Evolutionary conservation across 2,888 invertebrate species (phyloP).

Genomic region (Eueremaeus valkanovi): DNA sequence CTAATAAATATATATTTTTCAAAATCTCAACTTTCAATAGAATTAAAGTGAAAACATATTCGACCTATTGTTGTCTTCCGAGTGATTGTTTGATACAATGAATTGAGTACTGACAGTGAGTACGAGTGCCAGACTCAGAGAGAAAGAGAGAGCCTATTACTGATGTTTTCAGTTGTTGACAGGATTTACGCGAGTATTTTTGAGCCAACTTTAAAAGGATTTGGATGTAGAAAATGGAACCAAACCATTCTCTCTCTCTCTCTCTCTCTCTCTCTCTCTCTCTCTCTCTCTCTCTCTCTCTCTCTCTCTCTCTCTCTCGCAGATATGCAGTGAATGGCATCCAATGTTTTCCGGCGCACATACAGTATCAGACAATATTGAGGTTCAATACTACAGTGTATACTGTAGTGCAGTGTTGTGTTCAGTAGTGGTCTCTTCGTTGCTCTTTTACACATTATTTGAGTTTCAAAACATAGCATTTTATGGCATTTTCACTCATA

Average conservation of each 20-base stretch:
- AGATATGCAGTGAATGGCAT: constrained; percentile 14
- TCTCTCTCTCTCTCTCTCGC: background rate
- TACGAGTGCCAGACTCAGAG: too few relatives aligned
- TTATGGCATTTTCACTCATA: background rate
- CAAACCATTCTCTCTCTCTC: background rate
- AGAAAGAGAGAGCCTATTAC: constrained; percentile 33
- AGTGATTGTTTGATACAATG: constrained; percentile 27
- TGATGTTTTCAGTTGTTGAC: constrained; percentile 34
- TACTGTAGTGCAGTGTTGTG: too few relatives aligned
- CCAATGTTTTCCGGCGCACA: background rate
- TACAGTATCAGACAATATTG: background rate
- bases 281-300: background rate
- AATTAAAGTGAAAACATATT: constrained; percentile 28
- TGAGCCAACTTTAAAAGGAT: constrained; percentile 23
- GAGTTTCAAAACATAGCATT: constrained; percentile 3
- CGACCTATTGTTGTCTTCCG: constrained; percentile 1
- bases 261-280: background rate
- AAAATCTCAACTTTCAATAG: constrained; percentile 14
- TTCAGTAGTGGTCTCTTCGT: background rate
- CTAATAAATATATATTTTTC: background rate
- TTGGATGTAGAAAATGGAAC: background rate
- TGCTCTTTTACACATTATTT: constrained; percentile 25
- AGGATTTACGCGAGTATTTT: constrained; percentile 30
- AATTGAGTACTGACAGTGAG: constrained; percentile 1
- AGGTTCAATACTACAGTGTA: too few relatives aligned